Base-by-base conservation (phyloP, 2,797 vertebrate genomes). In the Nasua narica region DNA sequence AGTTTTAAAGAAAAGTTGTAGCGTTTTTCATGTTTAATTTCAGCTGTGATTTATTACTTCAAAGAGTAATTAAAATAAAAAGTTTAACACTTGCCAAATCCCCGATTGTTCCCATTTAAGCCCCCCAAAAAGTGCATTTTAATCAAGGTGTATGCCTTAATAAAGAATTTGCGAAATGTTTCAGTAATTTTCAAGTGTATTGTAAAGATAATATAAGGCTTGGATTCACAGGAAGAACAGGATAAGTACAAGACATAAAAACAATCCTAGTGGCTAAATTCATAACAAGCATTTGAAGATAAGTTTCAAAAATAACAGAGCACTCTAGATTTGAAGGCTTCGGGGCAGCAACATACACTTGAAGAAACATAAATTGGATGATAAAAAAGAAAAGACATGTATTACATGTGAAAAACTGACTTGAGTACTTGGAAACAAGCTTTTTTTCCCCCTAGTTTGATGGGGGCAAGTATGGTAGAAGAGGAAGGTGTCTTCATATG, bases 1-100 rank as follows among this genome's bases (percentile, higher is more conserved):
- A 84, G 58, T 92, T 97, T 97, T 95, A 96, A 91, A 95, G 93
- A 94, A 87, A 92, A 96, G 93, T 78, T 88, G 76, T 52, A 91
- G 91, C 72, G 32, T 35, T 90, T 94, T 83, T 90, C 37, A 78
- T 29, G 37, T 89, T 96, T 77, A 95, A 88, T 72, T 87, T 92
- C 76, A 95, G 52, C 29, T 67, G 2, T 86, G 86, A 88, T 58
- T 85, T 94, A 70, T 89, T 72, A 87, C 37, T 81, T 96, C 50
- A 90, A 93, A 87, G 81, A 96, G 29, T 90, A 74, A 88, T 50
- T 81, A 69, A 90, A 91, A 95, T 13, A 79, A 50, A 74, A 93
- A n/a, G 58, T 91, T 90, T 56, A 87, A 94, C 58, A 58, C 10
- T 40, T 87, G 52, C 46, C 70, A 67, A 96, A 60, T 86, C 16